Evolutionary conservation across 2,113 vertebrate species (phyloP), one percentile per base, ranked within the genome.

Genomic region (Gavialis gangeticus): DNA sequence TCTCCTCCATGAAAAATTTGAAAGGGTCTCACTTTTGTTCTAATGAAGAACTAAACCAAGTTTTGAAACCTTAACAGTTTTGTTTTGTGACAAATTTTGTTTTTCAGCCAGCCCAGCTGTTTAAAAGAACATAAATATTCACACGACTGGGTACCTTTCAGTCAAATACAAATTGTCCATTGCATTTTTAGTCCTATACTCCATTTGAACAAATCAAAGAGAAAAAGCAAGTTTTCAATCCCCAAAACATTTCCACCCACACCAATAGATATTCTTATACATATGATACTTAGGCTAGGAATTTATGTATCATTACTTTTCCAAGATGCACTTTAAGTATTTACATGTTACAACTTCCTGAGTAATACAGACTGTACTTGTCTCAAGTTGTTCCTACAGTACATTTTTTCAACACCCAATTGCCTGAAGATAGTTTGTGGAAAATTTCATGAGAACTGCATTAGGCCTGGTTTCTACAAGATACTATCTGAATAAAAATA

Each of bases 301-400:
- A 96, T 90, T 80, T 83, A 76, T 78, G 27, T 82, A 94, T 84
- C 34, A 58, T 62, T 96, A 46, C 79, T 93, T 92, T 95, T 97
- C 93, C 95, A 95, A 79, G 85, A 69, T 81, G 15, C 12, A 82
- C 27, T 93, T 94, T 37, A 64, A 93, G 75, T 85, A 88, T 87
- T 90, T 95, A 28, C 55, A 28, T 56, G 24, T 94, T 95, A 83
- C 55, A 87, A 13, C 76, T 93, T 96, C 80, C 90, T 93, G 76
- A 90, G 56, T 18, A 92, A 95, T 85, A 84, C 24, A 80, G 66
- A 82, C 57, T 80, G 21, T 91, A 76, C 75, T 95, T 97, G 60
- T 91, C 87, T 84, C 79, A 75, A 93, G 69, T 63, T 97, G 82
- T 93, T 93, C 82, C 59, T 84, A 62, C 85, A 75, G 76, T 17